Percentiles rank a stretch among this genome's conserved stretches.
Conservation (phyloP, 2,888 invertebrate genomes). For the Miltochrista miniata region DNA sequence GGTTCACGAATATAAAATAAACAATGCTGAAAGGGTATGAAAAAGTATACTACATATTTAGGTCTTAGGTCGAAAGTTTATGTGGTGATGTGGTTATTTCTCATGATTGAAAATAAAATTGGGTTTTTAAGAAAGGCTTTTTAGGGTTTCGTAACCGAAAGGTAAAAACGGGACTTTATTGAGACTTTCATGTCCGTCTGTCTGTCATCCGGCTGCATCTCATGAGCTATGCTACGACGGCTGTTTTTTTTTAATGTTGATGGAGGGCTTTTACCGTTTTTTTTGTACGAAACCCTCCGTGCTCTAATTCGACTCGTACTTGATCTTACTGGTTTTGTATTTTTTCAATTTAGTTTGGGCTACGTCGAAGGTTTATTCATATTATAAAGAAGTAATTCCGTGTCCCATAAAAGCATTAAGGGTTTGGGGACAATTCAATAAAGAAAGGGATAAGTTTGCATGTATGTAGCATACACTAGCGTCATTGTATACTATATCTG, state of each 20-base stretch:
- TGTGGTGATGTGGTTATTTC: slow-evolving; percentile 62
- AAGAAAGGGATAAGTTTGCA: slow-evolving; percentile 32
- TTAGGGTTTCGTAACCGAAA: too few relatives aligned
- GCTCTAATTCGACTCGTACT: too few relatives aligned
- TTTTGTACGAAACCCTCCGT: too few relatives aligned
- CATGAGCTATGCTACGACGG: too few relatives aligned
- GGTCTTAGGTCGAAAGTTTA: slow-evolving; percentile 60
- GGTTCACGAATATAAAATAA: slow-evolving; percentile 58
- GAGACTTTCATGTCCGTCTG: too few relatives aligned
- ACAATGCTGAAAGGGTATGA: slow-evolving; percentile 50
- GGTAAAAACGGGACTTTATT: too few relatives aligned
- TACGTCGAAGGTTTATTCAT: slow-evolving; percentile 30
- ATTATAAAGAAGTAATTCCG: slow-evolving; percentile 40
- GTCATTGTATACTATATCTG: too few relatives aligned
- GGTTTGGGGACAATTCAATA: slow-evolving; percentile 40
- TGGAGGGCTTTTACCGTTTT: too few relatives aligned
- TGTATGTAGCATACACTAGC: too few relatives aligned
- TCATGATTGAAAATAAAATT: slow-evolving; percentile 57
- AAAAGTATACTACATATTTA: slow-evolving; percentile 40
- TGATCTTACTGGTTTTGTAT: too few relatives aligned
- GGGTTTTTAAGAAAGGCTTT: slow-evolving; percentile 51
- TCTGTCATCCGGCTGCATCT: too few relatives aligned
- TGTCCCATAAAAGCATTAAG: slow-evolving; percentile 33
- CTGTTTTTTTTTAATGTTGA: too few relatives aligned
- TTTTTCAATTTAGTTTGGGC: slow-evolving; percentile 44